Evolutionary conservation across 2,113 vertebrate species (phyloP), one percentile per base, ranked within the genome.

Genomic region (Eulemur macaco): DNA sequence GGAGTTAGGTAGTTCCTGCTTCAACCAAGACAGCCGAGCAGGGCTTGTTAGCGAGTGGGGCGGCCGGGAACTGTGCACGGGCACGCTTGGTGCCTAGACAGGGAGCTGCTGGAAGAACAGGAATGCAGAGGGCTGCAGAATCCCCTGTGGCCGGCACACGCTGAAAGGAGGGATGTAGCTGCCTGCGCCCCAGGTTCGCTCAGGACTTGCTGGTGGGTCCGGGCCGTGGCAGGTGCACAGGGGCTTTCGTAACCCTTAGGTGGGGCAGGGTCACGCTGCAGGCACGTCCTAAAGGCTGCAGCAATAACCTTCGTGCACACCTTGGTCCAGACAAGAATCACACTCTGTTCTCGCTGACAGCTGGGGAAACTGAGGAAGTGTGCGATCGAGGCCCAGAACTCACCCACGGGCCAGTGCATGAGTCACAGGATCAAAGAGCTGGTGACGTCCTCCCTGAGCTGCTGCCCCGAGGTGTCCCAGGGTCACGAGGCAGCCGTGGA

Each of bases 351-450:
- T 47, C 15, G 23, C 83, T 86, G 64, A 92, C 68, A 64, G 34
- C 29, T 23, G 63, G 90, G 58, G 78, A 84, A 74, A 80, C 56
- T 1, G 58, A 81, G 82, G 54, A 63, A 78, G 68, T 7, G 0
- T 37, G 69, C 5, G 27, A 63, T 64, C 54, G 47, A 31, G 42
- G 52, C 17, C 54, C 23, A 7, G 58, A n/a, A 68, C 29, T 29
- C 31, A 11, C 47, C 64, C 39, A 10, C 0, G 2, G 89, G 45
- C 0, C 2, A 91, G 17, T 15, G 1, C 31, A 18, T 0, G 12
- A 71, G 52, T 34, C 64, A 20, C 3, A 23, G 27, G 50, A 58
- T 12, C 7, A 25, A 66, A 66, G 63, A 54, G 34, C 8, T 45
- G 17, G 14, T 37, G 85, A 76, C 0, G 17, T 42, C 54, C 27